phyloP scores from a whole-genome alignment of 2,113 vertebrate species.

The Ceratotherium simum region DNA sequence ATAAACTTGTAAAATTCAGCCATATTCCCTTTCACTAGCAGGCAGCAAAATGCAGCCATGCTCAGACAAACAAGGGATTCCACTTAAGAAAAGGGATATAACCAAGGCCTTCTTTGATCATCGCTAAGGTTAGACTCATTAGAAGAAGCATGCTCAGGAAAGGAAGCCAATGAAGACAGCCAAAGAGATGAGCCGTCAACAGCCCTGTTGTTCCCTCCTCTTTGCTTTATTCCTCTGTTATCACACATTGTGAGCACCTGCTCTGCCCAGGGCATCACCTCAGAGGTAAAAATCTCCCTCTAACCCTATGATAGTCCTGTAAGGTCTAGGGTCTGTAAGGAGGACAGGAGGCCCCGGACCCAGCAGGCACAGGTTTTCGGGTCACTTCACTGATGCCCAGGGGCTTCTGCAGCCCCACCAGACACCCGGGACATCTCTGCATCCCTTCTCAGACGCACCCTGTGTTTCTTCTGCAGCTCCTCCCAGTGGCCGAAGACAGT shows the following conservation, averaged over 20 bases:
- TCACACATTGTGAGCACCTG: neutral
- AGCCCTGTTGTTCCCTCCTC: rapidly evolving
- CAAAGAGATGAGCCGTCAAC: rapidly evolving
- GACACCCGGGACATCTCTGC: neutral
- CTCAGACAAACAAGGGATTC: neutral
- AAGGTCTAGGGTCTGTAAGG: neutral
- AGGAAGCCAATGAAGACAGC: neutral
- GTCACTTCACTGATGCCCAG: rapidly evolving
- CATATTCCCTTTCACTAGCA: neutral
- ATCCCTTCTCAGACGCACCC: neutral
- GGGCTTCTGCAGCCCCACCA: neutral
- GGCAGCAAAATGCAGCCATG: neutral
- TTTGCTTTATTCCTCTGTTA: neutral
- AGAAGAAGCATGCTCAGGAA: neutral
- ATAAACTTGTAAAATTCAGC: neutral
- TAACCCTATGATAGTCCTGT: rapidly evolving
- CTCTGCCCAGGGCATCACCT: neutral
- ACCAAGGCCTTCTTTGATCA: neutral
- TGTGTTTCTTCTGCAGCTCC: too few species aligned
- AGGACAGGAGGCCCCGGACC: rapidly evolving
- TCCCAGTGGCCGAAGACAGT: rapidly evolving
- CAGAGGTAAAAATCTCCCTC: neutral
- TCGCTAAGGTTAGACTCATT: neutral
- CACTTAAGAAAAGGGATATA: neutral
- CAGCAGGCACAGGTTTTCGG: rapidly evolving